A percentile compares a stretch with the other conserved stretches of the same genome.
Conservation (phyloP, 2,113 vertebrate genomes). For the Xyrauchen texanus region DNA sequence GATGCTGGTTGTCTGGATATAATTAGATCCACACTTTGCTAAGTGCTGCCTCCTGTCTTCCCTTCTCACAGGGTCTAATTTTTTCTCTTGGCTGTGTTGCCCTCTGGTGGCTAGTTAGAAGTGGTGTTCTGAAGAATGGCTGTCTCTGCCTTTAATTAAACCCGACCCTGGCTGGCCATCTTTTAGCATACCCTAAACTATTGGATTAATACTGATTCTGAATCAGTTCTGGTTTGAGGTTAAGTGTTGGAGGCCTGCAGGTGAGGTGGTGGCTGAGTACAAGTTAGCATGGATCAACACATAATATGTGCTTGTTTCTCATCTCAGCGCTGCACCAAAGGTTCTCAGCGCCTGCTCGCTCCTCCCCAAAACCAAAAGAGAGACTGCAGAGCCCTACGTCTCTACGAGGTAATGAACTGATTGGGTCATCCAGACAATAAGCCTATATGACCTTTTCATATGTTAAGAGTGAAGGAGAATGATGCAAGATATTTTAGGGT, state of each 20-base stretch:
- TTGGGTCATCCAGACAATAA: neutral
- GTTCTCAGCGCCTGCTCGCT: constrained; percentile 84
- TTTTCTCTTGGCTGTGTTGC: constrained; percentile 38
- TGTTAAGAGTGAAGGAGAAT: neutral
- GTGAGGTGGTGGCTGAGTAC: constrained; percentile 22
- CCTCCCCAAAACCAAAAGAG: constrained; percentile 97
- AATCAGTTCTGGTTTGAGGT: constrained; percentile 32
- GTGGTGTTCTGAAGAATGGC: neutral
- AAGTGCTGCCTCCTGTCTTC: constrained; percentile 4
- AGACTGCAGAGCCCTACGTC: constrained; percentile 88
- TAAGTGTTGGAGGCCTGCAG: neutral
- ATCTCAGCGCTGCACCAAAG: constrained; percentile 87
- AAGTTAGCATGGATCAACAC: constrained; percentile 65
- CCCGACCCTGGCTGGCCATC: constrained; percentile 16
- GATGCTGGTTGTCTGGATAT: constrained; percentile 30
- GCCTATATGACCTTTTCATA: neutral
- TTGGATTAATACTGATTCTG: constrained; percentile 30
- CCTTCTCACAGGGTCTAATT: constrained; percentile 15
- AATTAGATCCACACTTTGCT: neutral
- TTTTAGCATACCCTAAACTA: constrained; percentile 2
- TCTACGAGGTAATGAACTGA: constrained; percentile 88
- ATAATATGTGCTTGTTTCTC: constrained; percentile 85
- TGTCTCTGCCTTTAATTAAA: constrained; percentile 28
- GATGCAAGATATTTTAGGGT: neutral
- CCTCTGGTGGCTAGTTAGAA: constrained; percentile 48